Base-by-base conservation (phyloP, 92 coral and sea anemone species). In the Epizoanthus ramosus region DNA sequence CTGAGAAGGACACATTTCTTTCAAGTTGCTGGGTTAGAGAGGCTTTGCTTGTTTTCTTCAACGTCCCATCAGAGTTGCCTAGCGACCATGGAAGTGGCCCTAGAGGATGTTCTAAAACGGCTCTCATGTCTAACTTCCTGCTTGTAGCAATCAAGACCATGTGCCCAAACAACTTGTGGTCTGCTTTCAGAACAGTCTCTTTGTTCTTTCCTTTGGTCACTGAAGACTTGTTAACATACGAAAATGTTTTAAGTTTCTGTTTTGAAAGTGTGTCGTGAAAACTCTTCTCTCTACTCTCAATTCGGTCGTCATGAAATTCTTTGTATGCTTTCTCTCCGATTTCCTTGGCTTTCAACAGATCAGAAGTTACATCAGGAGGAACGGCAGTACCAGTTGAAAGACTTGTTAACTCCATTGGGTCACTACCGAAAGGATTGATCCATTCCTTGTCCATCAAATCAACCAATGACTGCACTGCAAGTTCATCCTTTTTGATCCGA, bases 131-230 rank as follows among this genome's bases (percentile, higher is more conserved):
- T 8, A 79, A 77, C 85, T 87, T 81, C 81, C 93, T 73, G 75
- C 83, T 84, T 83, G 70, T 76, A 57, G 90, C 90, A 71, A 87
- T 90, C 31, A 90, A 45, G 87, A 87, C 65, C 86, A 88, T 88
- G 63, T 83, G 87, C 16, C 90, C 92, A 85, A 91, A 91, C 79
- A 91, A 79, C 67, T 66, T 76, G 72, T 86, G 85, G 79, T 89
- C 89, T 43, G 89, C 89, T 85, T 82, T 89, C 21, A 85, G 81
- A 56, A 89, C 76, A 35, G 80, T 70, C 70, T 89, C 85, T 59
- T 85, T 80, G 68, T 75, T 75, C 58, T 88, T 79, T 37, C 80
- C 57, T 85, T 89, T 85, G 43, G 84, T 79, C 75, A 84, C 80
- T 79, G 73, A 69, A 6, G 60, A 67, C 66, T 84, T 80, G 5